These are phyloP conservation scores for Trachurus trachurus DNA, from an alignment of 2,797 vertebrate genomes.

Conservation along the genomic window DNA sequence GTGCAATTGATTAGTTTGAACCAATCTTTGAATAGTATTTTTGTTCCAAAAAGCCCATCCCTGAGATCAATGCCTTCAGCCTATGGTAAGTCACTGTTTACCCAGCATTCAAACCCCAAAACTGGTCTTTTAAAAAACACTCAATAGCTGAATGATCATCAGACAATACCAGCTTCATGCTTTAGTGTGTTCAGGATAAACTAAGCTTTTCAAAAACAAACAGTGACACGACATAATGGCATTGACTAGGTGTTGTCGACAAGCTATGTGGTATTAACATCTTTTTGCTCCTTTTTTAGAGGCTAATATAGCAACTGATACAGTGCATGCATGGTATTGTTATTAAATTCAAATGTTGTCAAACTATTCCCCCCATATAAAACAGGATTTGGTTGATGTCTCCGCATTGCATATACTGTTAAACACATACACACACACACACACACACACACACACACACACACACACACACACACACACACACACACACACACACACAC, in stretches of 20 bases:
- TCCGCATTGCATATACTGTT: neutral
- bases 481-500: too few species aligned
- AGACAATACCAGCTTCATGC: constrained; percentile 50
- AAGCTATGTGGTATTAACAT: neutral
- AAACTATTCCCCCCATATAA: neutral
- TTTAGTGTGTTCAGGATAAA: constrained; percentile 38
- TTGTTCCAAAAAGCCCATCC: too few species aligned
- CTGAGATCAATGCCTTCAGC: constrained; percentile 12
- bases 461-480: too few species aligned
- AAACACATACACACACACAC: too few species aligned
- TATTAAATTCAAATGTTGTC: neutral
- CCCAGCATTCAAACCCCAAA: constrained; percentile 26
- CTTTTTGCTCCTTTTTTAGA: neutral
- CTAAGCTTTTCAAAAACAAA: constrained; percentile 54
- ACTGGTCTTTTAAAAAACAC: constrained; percentile 50
- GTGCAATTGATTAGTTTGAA: too few species aligned
- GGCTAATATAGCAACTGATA: neutral
- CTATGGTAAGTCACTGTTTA: constrained; percentile 30
- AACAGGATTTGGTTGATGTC: neutral
- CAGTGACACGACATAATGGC: neutral
- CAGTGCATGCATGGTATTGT: neutral
- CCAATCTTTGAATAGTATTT: too few species aligned
- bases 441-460: too few species aligned
- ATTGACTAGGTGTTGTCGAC: too few species aligned
- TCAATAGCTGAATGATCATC: constrained; percentile 32